phyloP scores from a whole-genome alignment of 2,888 invertebrate species.

The Tetragonula carbonaria region DNA sequence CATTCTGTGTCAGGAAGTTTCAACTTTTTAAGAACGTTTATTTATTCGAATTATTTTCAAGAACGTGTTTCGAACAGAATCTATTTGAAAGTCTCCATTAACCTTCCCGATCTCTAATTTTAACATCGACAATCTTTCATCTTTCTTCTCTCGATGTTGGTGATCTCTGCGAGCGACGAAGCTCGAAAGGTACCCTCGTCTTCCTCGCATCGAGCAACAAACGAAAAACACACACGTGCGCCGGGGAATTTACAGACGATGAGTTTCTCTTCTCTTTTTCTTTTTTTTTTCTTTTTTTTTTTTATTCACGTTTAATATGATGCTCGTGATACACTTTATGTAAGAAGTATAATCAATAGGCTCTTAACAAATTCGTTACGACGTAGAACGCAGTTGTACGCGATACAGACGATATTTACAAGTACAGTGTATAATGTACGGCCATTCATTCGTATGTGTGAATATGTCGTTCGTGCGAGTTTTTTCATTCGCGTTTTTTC shows the following conservation, averaged over 20 bases:
- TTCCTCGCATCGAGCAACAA: neutral
- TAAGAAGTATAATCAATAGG: conserved; percentile 75
- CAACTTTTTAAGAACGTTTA: too few relatives aligned
- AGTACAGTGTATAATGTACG: conserved; percentile 40
- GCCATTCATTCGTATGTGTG: conserved; percentile 34
- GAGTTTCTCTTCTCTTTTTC: conserved; percentile 55
- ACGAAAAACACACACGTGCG: neutral
- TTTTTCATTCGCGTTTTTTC: conserved; percentile 7
- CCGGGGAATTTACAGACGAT: conserved; percentile 76
- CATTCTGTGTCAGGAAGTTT: too few relatives aligned
- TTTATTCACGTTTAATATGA: conserved; percentile 75
- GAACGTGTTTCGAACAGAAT: too few relatives aligned
- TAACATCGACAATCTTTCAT: too few relatives aligned
- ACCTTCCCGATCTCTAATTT: too few relatives aligned
- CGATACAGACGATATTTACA: conserved; percentile 74
- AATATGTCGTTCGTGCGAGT: conserved; percentile 13
- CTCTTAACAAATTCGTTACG: conserved; percentile 68
- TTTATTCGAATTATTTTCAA: too few relatives aligned
- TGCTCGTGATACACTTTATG: conserved; percentile 74
- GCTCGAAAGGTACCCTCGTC: too few relatives aligned
- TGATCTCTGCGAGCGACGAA: neutral
- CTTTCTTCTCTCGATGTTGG: too few relatives aligned
- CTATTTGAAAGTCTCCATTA: too few relatives aligned
- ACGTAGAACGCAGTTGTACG: conserved; percentile 61
- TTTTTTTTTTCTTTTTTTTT: too few relatives aligned